Conservation (phyloP, 2,113 vertebrate species). For the Lates calcarifer region DNA sequence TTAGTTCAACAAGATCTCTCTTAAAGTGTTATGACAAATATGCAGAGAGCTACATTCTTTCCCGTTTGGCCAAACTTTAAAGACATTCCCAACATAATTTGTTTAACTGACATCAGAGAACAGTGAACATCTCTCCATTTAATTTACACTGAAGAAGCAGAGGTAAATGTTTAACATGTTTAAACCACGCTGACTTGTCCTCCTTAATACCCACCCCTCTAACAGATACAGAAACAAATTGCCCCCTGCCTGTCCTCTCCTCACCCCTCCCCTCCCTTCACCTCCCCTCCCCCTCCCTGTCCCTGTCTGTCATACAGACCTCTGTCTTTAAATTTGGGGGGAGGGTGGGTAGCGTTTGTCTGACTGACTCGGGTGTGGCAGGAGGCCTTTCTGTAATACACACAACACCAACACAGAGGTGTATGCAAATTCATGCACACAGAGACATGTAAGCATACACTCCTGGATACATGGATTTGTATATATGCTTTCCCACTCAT, state of each 20-base stretch:
- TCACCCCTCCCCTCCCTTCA: neutral
- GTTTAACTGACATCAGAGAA: neutral
- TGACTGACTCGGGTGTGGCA: constrained; percentile 58
- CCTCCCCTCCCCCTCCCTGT: constrained; percentile 21
- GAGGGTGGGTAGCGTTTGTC: constrained; percentile 25
- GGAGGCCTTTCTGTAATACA: constrained; percentile 22
- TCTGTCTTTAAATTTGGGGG: constrained; percentile 67
- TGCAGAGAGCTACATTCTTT: neutral
- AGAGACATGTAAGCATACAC: neutral
- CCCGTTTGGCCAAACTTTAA: no score
- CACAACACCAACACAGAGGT: constrained; percentile 16
- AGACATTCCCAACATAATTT: neutral
- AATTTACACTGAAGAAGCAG: neutral
- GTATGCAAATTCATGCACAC: constrained; percentile 15
- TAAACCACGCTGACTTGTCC: constrained; percentile 10
- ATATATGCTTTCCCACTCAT: neutral
- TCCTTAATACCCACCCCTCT: constrained; percentile 23
- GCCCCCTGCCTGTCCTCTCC: constrained; percentile 32
- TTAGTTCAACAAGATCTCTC: neutral
- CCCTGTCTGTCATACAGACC: constrained; percentile 50
- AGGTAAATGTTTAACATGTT: constrained; percentile 5
- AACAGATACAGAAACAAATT: constrained; percentile 49
- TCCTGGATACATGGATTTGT: neutral
- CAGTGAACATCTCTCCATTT: neutral
- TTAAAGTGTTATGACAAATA: neutral